Evolutionary conservation across 1,140 invertebrate species (phyloP).

Genomic region (Maconellicoccus hirsutus): DNA sequence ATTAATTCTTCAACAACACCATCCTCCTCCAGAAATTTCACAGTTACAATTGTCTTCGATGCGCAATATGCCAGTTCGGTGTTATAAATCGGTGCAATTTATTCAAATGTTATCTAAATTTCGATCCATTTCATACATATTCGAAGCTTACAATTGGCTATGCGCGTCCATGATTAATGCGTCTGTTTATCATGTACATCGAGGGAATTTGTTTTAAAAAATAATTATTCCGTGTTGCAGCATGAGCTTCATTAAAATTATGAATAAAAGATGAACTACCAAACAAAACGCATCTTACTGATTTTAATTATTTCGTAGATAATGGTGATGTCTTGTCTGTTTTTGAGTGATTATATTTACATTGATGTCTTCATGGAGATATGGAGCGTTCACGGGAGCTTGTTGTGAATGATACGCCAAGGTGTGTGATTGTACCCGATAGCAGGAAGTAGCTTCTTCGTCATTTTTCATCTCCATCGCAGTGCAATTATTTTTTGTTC

Average conservation of each 20-base stretch:
- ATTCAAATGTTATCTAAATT: conserved; percentile 10
- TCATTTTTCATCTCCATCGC: too few relatives aligned
- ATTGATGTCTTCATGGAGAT: too few relatives aligned
- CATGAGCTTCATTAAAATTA: neutral
- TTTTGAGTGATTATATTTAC: too few relatives aligned
- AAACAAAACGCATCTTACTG: neutral
- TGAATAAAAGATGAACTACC: neutral
- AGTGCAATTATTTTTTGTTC: too few relatives aligned
- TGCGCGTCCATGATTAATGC: neutral
- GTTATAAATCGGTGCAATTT: neutral
- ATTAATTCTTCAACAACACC: neutral
- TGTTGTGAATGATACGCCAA: too few relatives aligned
- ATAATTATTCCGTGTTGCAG: neutral
- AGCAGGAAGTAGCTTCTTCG: too few relatives aligned
- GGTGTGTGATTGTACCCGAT: too few relatives aligned
- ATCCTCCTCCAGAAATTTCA: neutral
- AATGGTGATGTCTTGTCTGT: neutral
- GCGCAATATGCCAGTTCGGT: neutral
- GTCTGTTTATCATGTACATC: neutral
- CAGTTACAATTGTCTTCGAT: neutral
- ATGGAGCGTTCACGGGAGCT: too few relatives aligned
- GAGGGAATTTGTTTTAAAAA: neutral
- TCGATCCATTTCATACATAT: conserved; percentile 9
- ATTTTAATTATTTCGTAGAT: conserved; percentile 1
- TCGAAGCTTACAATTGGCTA: neutral